Conservation (phyloP, 2,888 invertebrate genomes). For the Lordiphosa fenestrarum region DNA sequence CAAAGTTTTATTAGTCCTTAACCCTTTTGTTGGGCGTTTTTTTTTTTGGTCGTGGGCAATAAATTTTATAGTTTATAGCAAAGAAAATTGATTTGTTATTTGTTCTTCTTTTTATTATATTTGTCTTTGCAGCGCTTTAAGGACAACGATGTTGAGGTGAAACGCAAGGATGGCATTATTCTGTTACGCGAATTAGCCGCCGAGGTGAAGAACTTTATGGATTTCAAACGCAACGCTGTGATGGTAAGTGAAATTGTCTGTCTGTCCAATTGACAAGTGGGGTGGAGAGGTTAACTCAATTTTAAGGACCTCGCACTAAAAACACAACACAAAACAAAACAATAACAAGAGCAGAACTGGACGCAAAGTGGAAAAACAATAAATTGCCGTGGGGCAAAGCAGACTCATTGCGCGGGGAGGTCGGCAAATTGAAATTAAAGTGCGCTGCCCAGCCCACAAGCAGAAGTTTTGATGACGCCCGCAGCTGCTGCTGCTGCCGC, state of each 20-base stretch:
- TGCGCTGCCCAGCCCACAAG: conserved; percentile 58
- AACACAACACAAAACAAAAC: conserved; percentile 26
- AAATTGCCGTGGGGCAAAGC: conserved; percentile 59
- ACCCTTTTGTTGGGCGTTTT: conserved; percentile 24
- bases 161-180: conserved; percentile 91
- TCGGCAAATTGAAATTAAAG: conserved; percentile 71
- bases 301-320: conserved; percentile 46
- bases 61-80: conserved; percentile 53
- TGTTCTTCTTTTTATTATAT: conserved; percentile 27
- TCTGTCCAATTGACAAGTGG: conserved; percentile 59
- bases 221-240: conserved; percentile 94
- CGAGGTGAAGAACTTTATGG: conserved; percentile 96
- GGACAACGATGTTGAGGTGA: conserved; percentile 88
- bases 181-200: conserved; percentile 92
- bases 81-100: conserved; percentile 39
- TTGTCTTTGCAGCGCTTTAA: conserved; percentile 87
- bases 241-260: conserved; percentile 85
- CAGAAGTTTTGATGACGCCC: conserved; percentile 66
- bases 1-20: conserved; percentile 56
- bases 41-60: conserved; percentile 30
- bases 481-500: conserved; percentile 55
- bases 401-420: conserved; percentile 32
- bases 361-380: conserved; percentile 71
- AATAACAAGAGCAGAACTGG: conserved; percentile 48
- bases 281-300: conserved; percentile 36